Evolutionary conservation across 1,140 invertebrate species (phyloP), one percentile per base, ranked within the genome.

Genomic region (Xylocopa sonorina): DNA sequence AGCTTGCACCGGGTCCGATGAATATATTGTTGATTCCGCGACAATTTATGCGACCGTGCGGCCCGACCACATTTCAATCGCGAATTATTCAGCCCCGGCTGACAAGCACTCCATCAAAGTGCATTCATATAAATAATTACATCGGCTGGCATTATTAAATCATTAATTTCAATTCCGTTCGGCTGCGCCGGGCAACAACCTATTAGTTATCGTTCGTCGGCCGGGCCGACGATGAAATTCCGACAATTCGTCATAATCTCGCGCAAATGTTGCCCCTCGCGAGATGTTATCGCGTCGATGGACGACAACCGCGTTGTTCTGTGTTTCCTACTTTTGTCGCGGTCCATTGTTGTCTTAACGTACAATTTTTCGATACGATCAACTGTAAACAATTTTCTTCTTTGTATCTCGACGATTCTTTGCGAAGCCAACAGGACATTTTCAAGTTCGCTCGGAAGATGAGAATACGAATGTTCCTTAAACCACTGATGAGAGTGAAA

Each of bases 101-200:
- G 84, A 84, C 83, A 84, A 89, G 86, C 84, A 84, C 85, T 81
- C 85, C 87, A 90, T 90, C 85, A 89, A 87, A 84, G 81, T 87
- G 80, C 81, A 89, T 90, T 90, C 86, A 89, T 85, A 88, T 89
- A 88, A 90, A 90, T 89, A 90, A 90, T 90, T 90, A 87, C 86
- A 88, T 86, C 85, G 71, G 84, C 46, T 76, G 84, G 76, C 79
- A 88, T 90, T 90, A 88, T 89, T 89, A 87, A 88, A 84, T 87
- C 83, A 88, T 86, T 88, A 87, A 87, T 86, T 86, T 78, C 83
- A 75, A 86, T 86, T 86, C 84, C 76, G 75, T 85, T 71, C 72
- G 78, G 71, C 81, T 67, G 51, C 48, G 51, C 68, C 6, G 48
- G 72, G 60, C 83, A 86, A 82, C 75, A 86, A 85, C 84, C 84